Percentiles rank a stretch among this genome's conserved stretches.
Evolutionary conservation across 2,888 invertebrate species (phyloP).

Genomic region (Lacanobia oleracea): DNA sequence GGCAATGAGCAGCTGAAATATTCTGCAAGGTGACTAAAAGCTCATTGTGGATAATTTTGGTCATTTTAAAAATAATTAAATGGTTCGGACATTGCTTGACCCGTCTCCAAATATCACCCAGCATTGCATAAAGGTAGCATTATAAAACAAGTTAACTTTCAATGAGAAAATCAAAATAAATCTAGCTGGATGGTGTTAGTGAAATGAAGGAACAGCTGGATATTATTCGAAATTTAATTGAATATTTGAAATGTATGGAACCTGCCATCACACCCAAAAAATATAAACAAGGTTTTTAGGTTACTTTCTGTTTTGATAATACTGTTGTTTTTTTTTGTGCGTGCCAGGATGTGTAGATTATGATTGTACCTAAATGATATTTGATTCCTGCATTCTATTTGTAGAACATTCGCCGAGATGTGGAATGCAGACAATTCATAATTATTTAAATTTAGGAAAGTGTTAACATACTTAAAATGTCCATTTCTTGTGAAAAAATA

Average conservation of each 20-base stretch:
- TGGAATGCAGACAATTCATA: background rate
- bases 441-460: background rate
- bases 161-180: background rate
- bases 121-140: slow-evolving; percentile 1
- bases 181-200: background rate
- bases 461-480: background rate
- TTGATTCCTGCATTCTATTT: background rate
- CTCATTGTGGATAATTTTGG: background rate
- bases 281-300: background rate
- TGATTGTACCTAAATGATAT: background rate
- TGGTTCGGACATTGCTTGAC: background rate
- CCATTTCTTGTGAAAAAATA: no score
- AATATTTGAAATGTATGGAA: background rate
- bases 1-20: slow-evolving; percentile 5
- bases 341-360: background rate
- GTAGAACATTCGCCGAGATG: background rate
- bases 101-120: slow-evolving; percentile 2
- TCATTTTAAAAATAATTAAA: background rate
- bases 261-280: background rate
- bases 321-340: background rate
- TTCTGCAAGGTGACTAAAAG: background rate
- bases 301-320: slow-evolving; percentile 14
- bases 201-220: background rate
- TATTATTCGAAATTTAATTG: no score
- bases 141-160: background rate